Evolutionary conservation across 2,888 invertebrate species (phyloP).

Genomic region (Lithodes maja): DNA sequence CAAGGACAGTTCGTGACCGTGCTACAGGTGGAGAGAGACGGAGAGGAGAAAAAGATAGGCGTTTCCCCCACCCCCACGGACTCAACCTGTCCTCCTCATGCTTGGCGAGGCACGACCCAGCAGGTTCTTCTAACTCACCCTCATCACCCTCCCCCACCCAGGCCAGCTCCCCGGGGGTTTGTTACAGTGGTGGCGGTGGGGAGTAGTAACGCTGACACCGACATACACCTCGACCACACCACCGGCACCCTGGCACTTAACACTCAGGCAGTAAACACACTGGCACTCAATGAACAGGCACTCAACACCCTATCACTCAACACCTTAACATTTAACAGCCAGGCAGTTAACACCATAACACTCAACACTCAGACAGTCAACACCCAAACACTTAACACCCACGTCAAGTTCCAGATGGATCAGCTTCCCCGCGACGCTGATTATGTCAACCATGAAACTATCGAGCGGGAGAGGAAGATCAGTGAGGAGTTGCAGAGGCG

Average conservation of each 20-base stretch:
- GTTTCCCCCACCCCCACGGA: neutral
- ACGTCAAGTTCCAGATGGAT: conserved; percentile 48
- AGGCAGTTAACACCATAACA: neutral
- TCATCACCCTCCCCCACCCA: neutral
- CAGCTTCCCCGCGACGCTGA: neutral
- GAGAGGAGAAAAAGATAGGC: neutral
- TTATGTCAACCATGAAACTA: conserved; percentile 54
- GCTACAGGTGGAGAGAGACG: conserved; percentile 59
- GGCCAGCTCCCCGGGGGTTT: conserved; percentile 63
- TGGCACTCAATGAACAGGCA: neutral
- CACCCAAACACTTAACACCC: conserved; percentile 32
- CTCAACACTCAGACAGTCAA: neutral
- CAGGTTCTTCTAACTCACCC: conserved; percentile 19
- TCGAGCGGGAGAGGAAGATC: conserved; percentile 40
- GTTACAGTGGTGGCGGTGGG: conserved; percentile 69
- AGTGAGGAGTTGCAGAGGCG: neutral
- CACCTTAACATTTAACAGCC: neutral
- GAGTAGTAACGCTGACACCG: conserved; percentile 46
- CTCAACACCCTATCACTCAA: neutral
- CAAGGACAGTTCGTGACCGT: conserved; percentile 67
- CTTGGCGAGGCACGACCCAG: conserved; percentile 41
- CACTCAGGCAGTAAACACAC: neutral
- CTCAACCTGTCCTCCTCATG: conserved; percentile 28
- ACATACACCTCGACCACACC: conserved; percentile 31
- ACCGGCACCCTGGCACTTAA: conserved; percentile 14